A percentile compares a stretch with the other conserved stretches of the same genome.
Conservation (phyloP, 2,888 invertebrate species). For the Eledona agricola region DNA sequence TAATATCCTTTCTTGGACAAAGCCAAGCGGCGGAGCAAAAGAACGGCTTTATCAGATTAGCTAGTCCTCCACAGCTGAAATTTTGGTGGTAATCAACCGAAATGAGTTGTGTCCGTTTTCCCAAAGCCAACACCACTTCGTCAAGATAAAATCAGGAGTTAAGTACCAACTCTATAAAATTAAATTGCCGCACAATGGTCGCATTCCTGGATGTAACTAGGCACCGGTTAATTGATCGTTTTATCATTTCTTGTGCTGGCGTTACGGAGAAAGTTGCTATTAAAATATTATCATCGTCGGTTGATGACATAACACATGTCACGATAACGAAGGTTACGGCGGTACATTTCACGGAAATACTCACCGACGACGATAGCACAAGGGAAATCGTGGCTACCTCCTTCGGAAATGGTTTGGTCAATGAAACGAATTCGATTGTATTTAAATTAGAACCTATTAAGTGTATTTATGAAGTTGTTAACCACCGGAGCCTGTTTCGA, state of each 20-base stretch:
- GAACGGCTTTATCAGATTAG: constrained; percentile 12
- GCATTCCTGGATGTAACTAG: constrained; percentile 26
- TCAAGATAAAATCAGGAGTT: constrained; percentile 18
- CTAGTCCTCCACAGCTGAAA: no score
- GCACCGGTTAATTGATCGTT: constrained; percentile 25
- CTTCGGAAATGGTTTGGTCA: constrained; percentile 25
- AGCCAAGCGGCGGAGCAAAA: constrained; percentile 4
- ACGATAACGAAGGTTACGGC: constrained; percentile 44
- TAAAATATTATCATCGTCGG: constrained; percentile 41
- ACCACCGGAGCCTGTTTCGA: background rate
- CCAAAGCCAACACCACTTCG: constrained; percentile 3
- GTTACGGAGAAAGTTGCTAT: constrained; percentile 44
- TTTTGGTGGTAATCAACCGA: no score
- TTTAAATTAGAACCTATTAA: constrained; percentile 8
- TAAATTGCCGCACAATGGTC: constrained; percentile 18
- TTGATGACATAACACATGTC: constrained; percentile 45
- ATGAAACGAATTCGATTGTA: constrained; percentile 12
- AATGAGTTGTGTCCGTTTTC: no score
- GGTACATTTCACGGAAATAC: constrained; percentile 19
- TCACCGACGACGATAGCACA: constrained; percentile 17
- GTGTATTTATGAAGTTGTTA: constrained; percentile 4
- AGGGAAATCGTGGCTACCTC: constrained; percentile 36
- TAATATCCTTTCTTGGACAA: constrained; percentile 11
- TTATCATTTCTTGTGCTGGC: constrained; percentile 14
- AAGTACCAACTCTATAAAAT: constrained; percentile 15